Percentiles rank a stretch among this genome's conserved stretches.
phyloP scores from a whole-genome alignment of 1,140 invertebrate genomes.

The Drosophila ercepeae region DNA sequence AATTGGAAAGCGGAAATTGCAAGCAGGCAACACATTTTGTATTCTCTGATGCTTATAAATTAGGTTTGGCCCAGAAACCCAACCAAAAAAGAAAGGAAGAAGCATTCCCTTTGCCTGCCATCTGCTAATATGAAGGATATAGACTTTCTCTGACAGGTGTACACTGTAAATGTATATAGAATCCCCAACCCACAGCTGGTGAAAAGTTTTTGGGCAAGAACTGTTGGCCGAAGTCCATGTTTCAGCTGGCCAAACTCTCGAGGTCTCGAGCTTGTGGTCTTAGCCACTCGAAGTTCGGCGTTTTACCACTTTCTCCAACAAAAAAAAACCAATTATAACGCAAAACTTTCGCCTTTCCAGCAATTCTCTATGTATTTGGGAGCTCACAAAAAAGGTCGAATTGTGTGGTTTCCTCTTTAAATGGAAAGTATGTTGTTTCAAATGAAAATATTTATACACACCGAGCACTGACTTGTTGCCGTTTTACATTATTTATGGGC shows the following conservation, averaged over 20 bases:
- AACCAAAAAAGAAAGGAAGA: constrained; percentile 1
- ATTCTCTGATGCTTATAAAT: constrained; percentile 72
- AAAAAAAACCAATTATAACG: constrained; percentile 33
- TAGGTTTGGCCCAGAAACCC: constrained; percentile 42
- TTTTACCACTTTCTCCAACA: background rate
- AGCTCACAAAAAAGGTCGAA: constrained; percentile 14
- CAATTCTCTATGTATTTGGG: background rate
- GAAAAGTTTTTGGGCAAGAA: constrained; percentile 34
- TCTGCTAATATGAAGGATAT: constrained; percentile 36
- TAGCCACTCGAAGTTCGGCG: constrained; percentile 15
- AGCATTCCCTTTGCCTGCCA: constrained; percentile 2
- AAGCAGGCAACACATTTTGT: constrained; percentile 62
- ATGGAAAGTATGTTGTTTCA: background rate
- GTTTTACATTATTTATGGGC: constrained; percentile 70
- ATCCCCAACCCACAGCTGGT: constrained; percentile 24
- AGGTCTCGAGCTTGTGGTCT: constrained; percentile 13
- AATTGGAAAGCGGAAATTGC: constrained; percentile 73
- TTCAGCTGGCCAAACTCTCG: background rate
- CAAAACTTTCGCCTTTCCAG: constrained; percentile 10
- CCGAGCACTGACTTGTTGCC: constrained; percentile 55
- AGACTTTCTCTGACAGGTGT: background rate
- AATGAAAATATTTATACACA: constrained; percentile 23
- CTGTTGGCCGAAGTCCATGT: constrained; percentile 10
- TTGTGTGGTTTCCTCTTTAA: background rate
- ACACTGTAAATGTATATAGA: background rate